These are phyloP conservation scores for Scaptomyza tumidula DNA, from an alignment of 2,888 invertebrate species.

Conservation along the genomic window DNA sequence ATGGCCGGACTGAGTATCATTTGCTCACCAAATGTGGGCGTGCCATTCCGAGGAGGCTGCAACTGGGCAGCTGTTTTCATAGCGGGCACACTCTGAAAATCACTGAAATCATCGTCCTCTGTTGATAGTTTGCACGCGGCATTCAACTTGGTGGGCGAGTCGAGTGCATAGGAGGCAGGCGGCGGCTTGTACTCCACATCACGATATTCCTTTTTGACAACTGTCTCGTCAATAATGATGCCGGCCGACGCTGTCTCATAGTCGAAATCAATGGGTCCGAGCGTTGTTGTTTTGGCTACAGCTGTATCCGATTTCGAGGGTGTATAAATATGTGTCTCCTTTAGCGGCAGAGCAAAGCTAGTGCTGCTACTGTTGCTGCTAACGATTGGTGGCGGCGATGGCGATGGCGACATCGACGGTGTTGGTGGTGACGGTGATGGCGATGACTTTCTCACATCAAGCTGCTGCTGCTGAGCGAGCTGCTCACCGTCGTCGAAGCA, in stretches of 20 bases:
- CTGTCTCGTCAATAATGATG: conserved; percentile 84
- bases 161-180: conserved; percentile 61
- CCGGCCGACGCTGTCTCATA: conserved; percentile 84
- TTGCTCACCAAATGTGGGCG: conserved; percentile 71
- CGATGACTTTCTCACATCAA: conserved; percentile 66
- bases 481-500: conserved; percentile 63
- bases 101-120: conserved; percentile 85
- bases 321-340: conserved; percentile 85
- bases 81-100: conserved; percentile 84
- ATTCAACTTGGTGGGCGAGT: conserved; percentile 54
- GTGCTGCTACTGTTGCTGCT: conserved; percentile 57
- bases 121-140: conserved; percentile 12
- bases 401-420: conserved; percentile 13
- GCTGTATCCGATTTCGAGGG: conserved; percentile 82
- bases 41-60: conserved; percentile 63
- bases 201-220: conserved; percentile 84
- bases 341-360: conserved; percentile 82
- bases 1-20: conserved; percentile 84
- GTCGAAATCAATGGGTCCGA: conserved; percentile 83
- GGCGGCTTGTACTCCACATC: conserved; percentile 84
- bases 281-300: conserved; percentile 72
- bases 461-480: conserved; percentile 59
- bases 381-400: conserved; percentile 17
- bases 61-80: conserved; percentile 33
- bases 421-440: conserved; percentile 31